Conservation (phyloP, 35 echinoderm and acorn worm genomes). For the Heliocidaris erythrogramma region DNA sequence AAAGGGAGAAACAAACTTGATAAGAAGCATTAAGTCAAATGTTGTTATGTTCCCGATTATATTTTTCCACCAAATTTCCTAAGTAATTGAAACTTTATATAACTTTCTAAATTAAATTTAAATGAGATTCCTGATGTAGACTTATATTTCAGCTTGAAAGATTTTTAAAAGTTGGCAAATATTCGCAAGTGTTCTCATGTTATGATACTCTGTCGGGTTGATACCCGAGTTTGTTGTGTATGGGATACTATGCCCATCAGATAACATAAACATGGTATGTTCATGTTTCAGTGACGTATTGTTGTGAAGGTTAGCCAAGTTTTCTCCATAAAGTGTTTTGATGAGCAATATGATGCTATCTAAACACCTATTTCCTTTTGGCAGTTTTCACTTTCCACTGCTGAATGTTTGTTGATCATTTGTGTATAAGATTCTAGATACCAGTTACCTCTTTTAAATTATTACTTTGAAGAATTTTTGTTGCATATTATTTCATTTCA, state of each 20-base stretch:
- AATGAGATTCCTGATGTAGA: background rate
- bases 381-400: background rate
- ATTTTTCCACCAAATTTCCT: too few relatives aligned
- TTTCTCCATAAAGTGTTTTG: background rate
- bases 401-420: too few relatives aligned
- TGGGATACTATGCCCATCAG: background rate
- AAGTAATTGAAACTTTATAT: too few relatives aligned
- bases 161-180: background rate
- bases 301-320: background rate
- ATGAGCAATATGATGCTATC: background rate
- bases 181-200: background rate
- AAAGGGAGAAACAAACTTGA: too few relatives aligned
- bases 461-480: too few relatives aligned
- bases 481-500: too few relatives aligned
- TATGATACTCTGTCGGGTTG: background rate
- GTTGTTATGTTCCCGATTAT: too few relatives aligned
- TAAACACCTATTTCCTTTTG: background rate
- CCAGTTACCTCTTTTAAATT: too few relatives aligned
- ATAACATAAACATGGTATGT: background rate
- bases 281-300: background rate
- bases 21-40: too few relatives aligned
- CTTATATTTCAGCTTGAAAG: background rate
- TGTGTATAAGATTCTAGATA: too few relatives aligned
- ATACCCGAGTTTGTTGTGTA: background rate
- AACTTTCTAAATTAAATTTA: too few relatives aligned